These are phyloP conservation scores for Cynopterus brachyotis DNA, from an alignment of 2,113 vertebrate species.

Conservation along the genomic window DNA sequence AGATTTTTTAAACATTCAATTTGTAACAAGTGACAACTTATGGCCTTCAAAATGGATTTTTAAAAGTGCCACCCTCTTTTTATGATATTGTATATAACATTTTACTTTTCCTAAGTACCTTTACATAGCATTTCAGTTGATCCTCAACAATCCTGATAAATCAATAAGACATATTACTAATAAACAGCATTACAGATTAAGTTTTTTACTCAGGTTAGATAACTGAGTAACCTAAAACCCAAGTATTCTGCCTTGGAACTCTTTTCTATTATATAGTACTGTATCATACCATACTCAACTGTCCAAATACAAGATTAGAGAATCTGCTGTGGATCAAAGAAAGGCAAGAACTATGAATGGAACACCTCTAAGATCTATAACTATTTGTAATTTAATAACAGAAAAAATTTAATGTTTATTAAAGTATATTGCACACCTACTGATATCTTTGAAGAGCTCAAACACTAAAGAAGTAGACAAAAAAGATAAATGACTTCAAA, in stretches of 20 bases:
- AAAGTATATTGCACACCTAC: background rate
- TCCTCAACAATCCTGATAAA: conserved; percentile 21
- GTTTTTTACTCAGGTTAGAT: background rate
- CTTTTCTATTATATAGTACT: background rate
- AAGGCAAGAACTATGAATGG: background rate
- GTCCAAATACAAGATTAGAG: conserved; percentile 9
- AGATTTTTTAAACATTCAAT: conserved; percentile 3
- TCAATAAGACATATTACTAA: conserved; percentile 20
- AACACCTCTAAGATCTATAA: background rate
- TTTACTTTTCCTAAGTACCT: conserved; percentile 43
- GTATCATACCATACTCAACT: background rate
- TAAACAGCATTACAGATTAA: conserved; percentile 32
- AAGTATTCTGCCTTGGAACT: background rate
- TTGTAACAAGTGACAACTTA: conserved; percentile 41
- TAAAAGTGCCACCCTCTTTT: background rate
- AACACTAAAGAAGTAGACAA: background rate
- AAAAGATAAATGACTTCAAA: background rate
- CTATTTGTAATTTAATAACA: background rate
- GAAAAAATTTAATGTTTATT: background rate
- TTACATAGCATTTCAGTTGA: background rate
- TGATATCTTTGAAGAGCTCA: background rate
- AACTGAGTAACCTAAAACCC: background rate
- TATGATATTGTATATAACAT: background rate
- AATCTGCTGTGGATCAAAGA: background rate
- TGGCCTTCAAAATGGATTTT: background rate